A percentile compares a stretch with the other conserved stretches of the same genome.
Evolutionary conservation across 2,113 vertebrate species (phyloP).

Genomic region (Mormyrus lacerda): DNA sequence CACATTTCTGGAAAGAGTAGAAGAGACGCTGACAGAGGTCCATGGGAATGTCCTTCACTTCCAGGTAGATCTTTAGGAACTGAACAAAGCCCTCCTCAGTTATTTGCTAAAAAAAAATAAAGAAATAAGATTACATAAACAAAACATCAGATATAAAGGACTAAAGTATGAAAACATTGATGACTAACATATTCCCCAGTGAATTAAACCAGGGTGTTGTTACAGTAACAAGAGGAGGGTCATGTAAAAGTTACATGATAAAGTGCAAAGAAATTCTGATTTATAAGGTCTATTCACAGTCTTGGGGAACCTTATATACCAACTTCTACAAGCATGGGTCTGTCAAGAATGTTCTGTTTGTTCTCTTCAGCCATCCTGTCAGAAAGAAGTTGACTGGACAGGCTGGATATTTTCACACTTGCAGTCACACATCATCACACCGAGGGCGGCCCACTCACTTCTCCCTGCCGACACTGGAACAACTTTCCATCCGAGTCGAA

Average conservation of each 20-base stretch:
- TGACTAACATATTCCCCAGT: background rate
- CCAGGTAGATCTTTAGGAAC: constrained; percentile 81
- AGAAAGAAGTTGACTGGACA: background rate
- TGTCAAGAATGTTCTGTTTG: background rate
- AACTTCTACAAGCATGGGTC: background rate
- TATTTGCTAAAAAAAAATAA: constrained; percentile 55
- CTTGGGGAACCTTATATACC: background rate
- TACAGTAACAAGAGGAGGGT: background rate
- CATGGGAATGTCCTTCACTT: constrained; percentile 64
- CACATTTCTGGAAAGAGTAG: constrained; percentile 67
- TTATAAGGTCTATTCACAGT: background rate
- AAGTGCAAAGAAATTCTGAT: background rate
- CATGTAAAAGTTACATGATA: background rate
- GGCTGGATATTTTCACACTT: background rate
- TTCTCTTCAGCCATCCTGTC: background rate
- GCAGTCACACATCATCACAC: background rate
- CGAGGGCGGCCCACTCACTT: constrained; percentile 60
- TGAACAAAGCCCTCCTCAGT: constrained; percentile 66
- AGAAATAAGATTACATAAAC: background rate
- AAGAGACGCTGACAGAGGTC: constrained; percentile 73
- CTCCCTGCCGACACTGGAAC: constrained; percentile 65
- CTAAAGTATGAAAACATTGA: background rate
- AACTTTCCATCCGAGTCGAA: constrained; percentile 67
- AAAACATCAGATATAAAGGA: background rate
- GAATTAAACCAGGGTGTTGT: background rate